A percentile compares a stretch with the other conserved stretches of the same genome.
Conservation (phyloP, 2,888 invertebrate genomes). For the Schrankia costaestrigalis region DNA sequence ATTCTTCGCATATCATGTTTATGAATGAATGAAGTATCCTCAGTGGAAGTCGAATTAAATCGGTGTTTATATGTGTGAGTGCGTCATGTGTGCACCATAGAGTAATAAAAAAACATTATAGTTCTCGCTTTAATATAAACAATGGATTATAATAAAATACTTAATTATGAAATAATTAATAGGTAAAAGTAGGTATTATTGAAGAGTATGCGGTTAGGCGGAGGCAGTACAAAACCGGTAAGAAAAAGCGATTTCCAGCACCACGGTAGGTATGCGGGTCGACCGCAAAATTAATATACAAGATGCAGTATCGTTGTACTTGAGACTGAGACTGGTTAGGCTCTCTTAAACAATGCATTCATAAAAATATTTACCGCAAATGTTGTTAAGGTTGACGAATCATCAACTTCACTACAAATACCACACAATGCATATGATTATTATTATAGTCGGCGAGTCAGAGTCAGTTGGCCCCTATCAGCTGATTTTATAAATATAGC, state of each 20-base stretch:
- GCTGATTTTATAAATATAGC: conserved; percentile 34
- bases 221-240: conserved; percentile 41
- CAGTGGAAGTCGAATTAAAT: conserved; percentile 65
- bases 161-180: conserved; percentile 19
- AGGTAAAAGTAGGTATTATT: no score
- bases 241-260: conserved; percentile 48
- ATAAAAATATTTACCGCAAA: conserved; percentile 74
- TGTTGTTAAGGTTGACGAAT: conserved; percentile 34
- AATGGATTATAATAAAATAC: conserved; percentile 22
- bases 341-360: conserved; percentile 67
- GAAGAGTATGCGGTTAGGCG: no score
- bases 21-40: conserved; percentile 79
- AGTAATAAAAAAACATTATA: background rate
- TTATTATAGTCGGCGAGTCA: conserved; percentile 12
- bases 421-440: conserved; percentile 7
- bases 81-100: conserved; percentile 35
- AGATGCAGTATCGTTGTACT: conserved; percentile 42
- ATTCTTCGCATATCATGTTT: conserved; percentile 51
- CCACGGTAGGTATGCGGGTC: conserved; percentile 63
- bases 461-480: conserved; percentile 33
- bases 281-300: conserved; percentile 66
- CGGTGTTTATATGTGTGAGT: conserved; percentile 42
- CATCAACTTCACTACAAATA: conserved; percentile 11
- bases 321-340: conserved; percentile 47
- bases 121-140: background rate